These are phyloP conservation scores for Ramphastos sulfuratus DNA, from an alignment of 2,113 vertebrate species.

Conservation along the genomic window DNA sequence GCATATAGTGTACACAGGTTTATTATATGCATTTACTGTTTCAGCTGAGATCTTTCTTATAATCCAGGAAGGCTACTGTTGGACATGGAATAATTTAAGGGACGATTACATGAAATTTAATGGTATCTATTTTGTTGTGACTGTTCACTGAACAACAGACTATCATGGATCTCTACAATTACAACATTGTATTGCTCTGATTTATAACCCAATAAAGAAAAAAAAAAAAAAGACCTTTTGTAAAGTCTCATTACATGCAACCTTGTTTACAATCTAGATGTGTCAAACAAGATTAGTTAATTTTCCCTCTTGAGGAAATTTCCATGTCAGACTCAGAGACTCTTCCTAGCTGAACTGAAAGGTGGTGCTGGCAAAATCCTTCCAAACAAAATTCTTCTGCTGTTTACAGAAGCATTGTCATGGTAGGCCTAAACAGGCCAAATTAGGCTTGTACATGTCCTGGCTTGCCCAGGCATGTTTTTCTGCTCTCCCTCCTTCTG, in stretches of 20 bases:
- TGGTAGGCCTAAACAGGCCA: no score
- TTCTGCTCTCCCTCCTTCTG: no score
- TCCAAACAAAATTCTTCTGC: neutral
- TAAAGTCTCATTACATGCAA: neutral
- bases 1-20: neutral
- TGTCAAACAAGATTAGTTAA: neutral
- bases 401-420: conserved; percentile 3
- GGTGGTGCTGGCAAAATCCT: neutral
- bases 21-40: neutral
- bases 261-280: neutral
- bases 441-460: no score
- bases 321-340: neutral
- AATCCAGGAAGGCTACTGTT: neutral
- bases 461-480: no score
- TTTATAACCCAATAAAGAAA: neutral
- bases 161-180: neutral
- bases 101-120: neutral
- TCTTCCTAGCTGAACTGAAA: neutral
- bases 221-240: neutral
- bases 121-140: neutral
- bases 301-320: neutral
- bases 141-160: neutral
- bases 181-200: neutral
- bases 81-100: neutral
- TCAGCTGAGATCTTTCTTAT: neutral